Conservation (phyloP, 2,113 vertebrate species). For the Brienomyrus brachyistius region DNA sequence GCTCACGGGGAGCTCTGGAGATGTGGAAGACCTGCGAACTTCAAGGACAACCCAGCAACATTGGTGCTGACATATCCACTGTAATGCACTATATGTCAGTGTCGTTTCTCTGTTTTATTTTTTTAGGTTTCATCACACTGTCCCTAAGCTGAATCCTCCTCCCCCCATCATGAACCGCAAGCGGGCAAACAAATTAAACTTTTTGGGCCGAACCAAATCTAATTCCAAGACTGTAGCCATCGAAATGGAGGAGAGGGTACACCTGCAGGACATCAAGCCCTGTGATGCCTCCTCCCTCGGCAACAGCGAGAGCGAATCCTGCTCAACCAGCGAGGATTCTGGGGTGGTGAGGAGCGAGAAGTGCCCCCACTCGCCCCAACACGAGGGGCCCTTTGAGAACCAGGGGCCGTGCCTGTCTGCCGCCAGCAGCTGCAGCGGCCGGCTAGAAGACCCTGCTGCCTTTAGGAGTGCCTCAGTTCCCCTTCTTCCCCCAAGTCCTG, state of each 20-base stretch:
- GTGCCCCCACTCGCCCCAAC: constrained; percentile 42
- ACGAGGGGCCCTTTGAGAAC: constrained; percentile 55
- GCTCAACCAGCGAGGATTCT: constrained; percentile 54
- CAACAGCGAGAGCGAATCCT: constrained; percentile 52
- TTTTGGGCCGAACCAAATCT: constrained; percentile 49
- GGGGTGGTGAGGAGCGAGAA: constrained; percentile 59
- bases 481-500: neutral
- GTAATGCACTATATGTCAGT: neutral
- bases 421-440: constrained; percentile 48
- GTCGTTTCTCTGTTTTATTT: neutral
- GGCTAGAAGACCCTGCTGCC: constrained; percentile 39
- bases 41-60: neutral
- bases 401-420: constrained; percentile 42
- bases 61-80: neutral
- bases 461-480: neutral
- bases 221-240: neutral
- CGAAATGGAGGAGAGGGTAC: constrained; percentile 41
- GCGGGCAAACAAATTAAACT: constrained; percentile 63
- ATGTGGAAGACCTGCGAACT: neutral
- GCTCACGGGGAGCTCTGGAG: neutral
- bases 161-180: constrained; percentile 63
- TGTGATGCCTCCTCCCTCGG: constrained; percentile 57
- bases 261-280: constrained; percentile 59
- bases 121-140: constrained; percentile 55
- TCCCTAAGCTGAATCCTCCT: constrained; percentile 70